Percentiles rank a stretch among this genome's conserved stretches.
These are phyloP conservation scores for Apoderus coryli DNA, from an alignment of 2,888 invertebrate species.

Conservation along the genomic window DNA sequence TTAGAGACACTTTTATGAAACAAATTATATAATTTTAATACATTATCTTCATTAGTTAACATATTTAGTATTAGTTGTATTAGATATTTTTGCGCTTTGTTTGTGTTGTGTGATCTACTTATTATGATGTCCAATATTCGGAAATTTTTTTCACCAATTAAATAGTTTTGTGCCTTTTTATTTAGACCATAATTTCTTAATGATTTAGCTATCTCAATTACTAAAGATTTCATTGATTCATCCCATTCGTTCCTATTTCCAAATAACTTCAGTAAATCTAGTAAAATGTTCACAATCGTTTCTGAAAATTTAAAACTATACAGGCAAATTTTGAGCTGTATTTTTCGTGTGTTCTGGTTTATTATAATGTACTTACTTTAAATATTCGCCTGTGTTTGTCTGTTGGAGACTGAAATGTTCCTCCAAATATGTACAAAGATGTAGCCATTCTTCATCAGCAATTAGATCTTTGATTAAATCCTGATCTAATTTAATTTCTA, in stretches of 20 bases:
- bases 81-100: too few species aligned
- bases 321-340: not conserved
- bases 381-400: too few species aligned
- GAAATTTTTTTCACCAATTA: constrained; percentile 7
- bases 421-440: too few species aligned
- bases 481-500: too few species aligned
- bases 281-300: constrained; percentile 1
- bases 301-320: constrained; percentile 8
- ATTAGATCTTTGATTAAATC: too few species aligned
- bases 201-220: constrained; percentile 10
- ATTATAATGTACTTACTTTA: too few species aligned
- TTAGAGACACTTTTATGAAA: constrained; percentile 2
- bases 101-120: too few species aligned
- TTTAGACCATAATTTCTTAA: constrained; percentile 9
- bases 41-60: constrained; percentile 9
- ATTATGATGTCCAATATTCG: too few species aligned
- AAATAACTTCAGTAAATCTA: constrained; percentile 3
- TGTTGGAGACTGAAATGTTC: too few species aligned
- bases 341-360: too few species aligned
- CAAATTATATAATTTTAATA: constrained; percentile 1
- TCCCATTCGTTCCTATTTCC: not conserved
- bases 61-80: constrained; percentile 14
- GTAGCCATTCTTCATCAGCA: too few species aligned
- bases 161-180: constrained; percentile 6
- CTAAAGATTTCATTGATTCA: not conserved